Percentiles rank a stretch among this genome's conserved stretches.
Conservation (phyloP, 2,113 vertebrate species). For the Condylura cristata region DNA sequence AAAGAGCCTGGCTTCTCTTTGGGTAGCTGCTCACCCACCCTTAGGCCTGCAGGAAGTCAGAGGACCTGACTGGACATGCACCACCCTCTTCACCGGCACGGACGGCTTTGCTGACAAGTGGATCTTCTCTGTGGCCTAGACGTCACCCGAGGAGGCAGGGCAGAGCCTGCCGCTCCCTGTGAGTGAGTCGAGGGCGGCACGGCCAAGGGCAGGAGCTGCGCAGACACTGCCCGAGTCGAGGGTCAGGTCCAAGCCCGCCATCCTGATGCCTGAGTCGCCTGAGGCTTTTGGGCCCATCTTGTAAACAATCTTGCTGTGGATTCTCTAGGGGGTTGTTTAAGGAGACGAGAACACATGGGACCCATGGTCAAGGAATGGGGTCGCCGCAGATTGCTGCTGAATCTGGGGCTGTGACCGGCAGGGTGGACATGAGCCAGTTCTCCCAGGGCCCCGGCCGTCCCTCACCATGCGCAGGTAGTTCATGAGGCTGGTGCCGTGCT, state of each 20-base stretch:
- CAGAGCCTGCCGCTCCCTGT: background rate
- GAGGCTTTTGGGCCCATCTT: background rate
- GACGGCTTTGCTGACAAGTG: no score
- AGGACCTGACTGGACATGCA: no score
- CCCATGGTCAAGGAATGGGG: background rate
- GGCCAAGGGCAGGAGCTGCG: background rate
- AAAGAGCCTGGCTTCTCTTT: background rate
- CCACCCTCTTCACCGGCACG: no score
- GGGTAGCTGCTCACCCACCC: background rate
- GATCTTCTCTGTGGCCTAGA: no score
- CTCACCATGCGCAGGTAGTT: conserved; percentile 99
- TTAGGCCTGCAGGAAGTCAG: background rate
- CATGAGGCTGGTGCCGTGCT: conserved; percentile 99
- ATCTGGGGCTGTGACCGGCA: background rate
- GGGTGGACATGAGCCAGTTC: no score
- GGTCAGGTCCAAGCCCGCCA: background rate
- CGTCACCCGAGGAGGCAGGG: no score
- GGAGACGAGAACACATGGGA: background rate
- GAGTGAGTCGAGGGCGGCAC: no score
- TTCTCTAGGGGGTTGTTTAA: background rate
- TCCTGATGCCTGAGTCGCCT: background rate
- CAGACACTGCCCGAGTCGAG: no score
- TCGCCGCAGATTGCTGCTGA: background rate
- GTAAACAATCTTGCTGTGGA: background rate
- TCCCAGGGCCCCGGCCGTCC: conserved; percentile 31